A percentile compares a stretch with the other conserved stretches of the same genome.
These are phyloP conservation scores for Anoncus sp. DNA, from an alignment of 2,888 invertebrate genomes.

Conservation along the genomic window DNA sequence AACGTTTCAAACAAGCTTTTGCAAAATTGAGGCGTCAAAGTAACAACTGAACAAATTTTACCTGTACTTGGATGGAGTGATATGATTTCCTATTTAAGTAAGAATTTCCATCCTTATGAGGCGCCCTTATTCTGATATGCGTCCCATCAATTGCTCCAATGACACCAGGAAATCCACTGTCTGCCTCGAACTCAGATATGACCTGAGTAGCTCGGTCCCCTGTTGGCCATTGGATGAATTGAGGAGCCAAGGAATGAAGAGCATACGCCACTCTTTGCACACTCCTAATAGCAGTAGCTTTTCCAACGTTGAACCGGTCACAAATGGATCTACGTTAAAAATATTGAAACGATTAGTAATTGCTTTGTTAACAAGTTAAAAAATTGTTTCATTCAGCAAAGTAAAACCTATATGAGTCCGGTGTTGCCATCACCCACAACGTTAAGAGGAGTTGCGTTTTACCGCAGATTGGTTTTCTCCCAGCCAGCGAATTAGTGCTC, in stretches of 20 bases:
- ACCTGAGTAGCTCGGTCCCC: conserved; percentile 14
- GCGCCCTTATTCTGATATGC: conserved; percentile 55
- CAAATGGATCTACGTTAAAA: conserved; percentile 65
- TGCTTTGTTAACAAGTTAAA: background rate
- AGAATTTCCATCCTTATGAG: conserved; percentile 29
- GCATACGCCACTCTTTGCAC: conserved; percentile 61
- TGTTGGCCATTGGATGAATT: conserved; percentile 67
- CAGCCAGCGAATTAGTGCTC: background rate
- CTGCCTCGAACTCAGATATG: conserved; percentile 13
- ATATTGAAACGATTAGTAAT: conserved; percentile 7
- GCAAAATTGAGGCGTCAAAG: too few species aligned
- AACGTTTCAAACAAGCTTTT: conserved; percentile 4
- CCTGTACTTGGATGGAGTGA: conserved; percentile 63
- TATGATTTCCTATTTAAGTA: conserved; percentile 62
- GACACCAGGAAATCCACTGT: conserved; percentile 15
- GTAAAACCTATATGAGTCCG: conserved; percentile 62
- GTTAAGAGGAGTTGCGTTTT: background rate
- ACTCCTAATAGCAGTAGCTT: conserved; percentile 61
- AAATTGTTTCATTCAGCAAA: background rate
- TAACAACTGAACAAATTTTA: conserved; percentile 1
- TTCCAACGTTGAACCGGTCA: conserved; percentile 65
- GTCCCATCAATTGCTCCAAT: conserved; percentile 67
- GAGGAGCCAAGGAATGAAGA: conserved; percentile 49
- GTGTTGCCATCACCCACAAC: conserved; percentile 45
- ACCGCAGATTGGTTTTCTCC: background rate